These are phyloP conservation scores for Colaptes auratus DNA, from an alignment of 2,113 vertebrate species.

Conservation along the genomic window DNA sequence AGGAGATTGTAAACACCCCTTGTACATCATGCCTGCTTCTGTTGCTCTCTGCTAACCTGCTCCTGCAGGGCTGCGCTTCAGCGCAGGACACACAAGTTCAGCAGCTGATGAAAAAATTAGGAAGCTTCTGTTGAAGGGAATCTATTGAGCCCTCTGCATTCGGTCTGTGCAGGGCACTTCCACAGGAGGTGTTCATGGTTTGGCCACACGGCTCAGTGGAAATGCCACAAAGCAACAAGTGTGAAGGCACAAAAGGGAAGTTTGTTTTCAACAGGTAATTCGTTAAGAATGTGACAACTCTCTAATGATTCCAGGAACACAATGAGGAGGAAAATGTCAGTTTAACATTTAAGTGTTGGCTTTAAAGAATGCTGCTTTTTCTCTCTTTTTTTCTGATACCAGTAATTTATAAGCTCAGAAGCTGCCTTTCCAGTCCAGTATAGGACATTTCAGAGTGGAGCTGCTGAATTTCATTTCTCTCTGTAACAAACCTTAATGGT, in stretches of 20 bases:
- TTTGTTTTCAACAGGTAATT: not conserved
- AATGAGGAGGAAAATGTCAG: not conserved
- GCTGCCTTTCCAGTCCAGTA: not conserved
- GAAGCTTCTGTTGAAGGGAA: not conserved
- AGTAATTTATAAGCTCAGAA: not conserved
- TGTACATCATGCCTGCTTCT: not conserved
- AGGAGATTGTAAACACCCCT: conserved; percentile 14
- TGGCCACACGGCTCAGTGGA: not conserved
- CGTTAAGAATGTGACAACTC: not conserved
- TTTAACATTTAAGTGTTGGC: not conserved
- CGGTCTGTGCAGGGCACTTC: not conserved
- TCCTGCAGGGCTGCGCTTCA: not conserved
- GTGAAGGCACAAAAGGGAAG: not conserved
- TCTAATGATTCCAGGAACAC: not conserved
- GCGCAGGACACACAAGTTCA: not conserved
- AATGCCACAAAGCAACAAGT: not conserved
- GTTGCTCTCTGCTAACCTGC: not conserved
- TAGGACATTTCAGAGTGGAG: not conserved
- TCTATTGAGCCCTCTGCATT: fast-evolving
- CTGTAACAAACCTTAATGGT: not conserved
- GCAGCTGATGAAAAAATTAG: not conserved
- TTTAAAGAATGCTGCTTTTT: not conserved
- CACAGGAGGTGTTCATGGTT: not conserved
- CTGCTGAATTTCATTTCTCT: not conserved
- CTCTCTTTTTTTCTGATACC: not conserved